Evolutionary conservation across 1,140 invertebrate genomes (phyloP).

Genomic region (Papilio helenus): DNA sequence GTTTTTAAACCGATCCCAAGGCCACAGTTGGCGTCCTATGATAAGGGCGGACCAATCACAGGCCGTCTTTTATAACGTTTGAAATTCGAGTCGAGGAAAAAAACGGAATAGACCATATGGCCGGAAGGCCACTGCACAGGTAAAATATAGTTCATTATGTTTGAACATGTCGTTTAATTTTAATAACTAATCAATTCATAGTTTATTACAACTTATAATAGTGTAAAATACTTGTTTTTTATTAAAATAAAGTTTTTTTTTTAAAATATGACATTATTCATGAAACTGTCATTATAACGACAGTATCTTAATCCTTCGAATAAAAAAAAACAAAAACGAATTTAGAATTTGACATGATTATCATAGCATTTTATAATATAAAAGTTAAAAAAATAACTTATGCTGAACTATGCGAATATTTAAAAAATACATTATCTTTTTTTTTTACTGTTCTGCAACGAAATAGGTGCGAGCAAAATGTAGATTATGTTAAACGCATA

Average conservation of each 20-base stretch:
- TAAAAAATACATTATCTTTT: not conserved
- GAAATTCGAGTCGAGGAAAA: slow-evolving; percentile 54
- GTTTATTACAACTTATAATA: too few species aligned
- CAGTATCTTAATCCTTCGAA: not conserved
- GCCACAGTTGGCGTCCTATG: slow-evolving; percentile 63
- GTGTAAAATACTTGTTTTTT: not conserved
- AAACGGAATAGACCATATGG: slow-evolving; percentile 44
- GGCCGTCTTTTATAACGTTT: slow-evolving; percentile 63
- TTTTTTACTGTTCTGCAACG: not conserved
- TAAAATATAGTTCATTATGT: slow-evolving; percentile 33
- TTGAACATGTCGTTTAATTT: not conserved
- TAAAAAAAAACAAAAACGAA: not conserved
- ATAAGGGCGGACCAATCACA: slow-evolving; percentile 77
- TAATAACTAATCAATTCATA: not conserved
- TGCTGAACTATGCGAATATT: not conserved
- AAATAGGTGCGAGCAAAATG: slow-evolving; percentile 50
- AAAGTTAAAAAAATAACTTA: not conserved
- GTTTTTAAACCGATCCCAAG: slow-evolving; percentile 63
- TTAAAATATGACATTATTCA: too few species aligned
- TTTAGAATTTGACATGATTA: too few species aligned
- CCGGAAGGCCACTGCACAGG: slow-evolving; percentile 32
- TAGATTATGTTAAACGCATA: slow-evolving; percentile 59
- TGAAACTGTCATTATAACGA: not conserved
- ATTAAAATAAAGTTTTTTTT: not conserved
- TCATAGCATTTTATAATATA: not conserved